These are phyloP conservation scores for Gasteruption jaculator DNA, from an alignment of 2,888 invertebrate genomes.

Conservation along the genomic window DNA sequence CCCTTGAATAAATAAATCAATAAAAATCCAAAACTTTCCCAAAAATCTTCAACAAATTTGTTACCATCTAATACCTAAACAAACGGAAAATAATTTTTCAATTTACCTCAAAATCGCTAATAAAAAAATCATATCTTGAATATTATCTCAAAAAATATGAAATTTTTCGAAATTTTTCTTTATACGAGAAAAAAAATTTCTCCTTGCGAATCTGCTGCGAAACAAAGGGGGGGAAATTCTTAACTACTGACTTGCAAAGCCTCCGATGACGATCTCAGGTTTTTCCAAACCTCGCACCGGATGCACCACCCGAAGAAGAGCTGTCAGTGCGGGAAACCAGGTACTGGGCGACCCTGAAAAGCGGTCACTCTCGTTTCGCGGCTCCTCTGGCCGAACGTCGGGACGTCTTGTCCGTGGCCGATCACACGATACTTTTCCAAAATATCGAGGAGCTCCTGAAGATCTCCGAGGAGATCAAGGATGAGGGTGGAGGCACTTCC, in stretches of 20 bases:
- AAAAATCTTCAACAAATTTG: too few relatives aligned
- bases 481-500: constrained; percentile 63
- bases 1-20: too few relatives aligned
- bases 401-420: constrained; percentile 71
- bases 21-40: too few relatives aligned
- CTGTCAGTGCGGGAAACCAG: constrained; percentile 74
- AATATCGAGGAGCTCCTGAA: constrained; percentile 78
- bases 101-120: too few relatives aligned
- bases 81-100: too few relatives aligned
- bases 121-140: too few relatives aligned
- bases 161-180: constrained; percentile 1
- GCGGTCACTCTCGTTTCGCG: constrained; percentile 74
- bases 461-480: constrained; percentile 77
- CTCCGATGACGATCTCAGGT: too few relatives aligned
- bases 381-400: constrained; percentile 70
- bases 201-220: too few relatives aligned
- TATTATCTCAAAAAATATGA: too few relatives aligned
- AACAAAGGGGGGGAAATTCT: constrained; percentile 2
- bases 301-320: constrained; percentile 70
- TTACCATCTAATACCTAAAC: too few relatives aligned
- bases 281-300: constrained; percentile 46
- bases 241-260: too few relatives aligned
- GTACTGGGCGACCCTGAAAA: constrained; percentile 72
- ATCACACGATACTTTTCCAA: constrained; percentile 78
- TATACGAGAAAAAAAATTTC: too few relatives aligned